Percentiles rank a stretch among this genome's conserved stretches.
Conservation (phyloP, 53 echinoderm and acorn worm genomes). For the Holothuria scabra region DNA sequence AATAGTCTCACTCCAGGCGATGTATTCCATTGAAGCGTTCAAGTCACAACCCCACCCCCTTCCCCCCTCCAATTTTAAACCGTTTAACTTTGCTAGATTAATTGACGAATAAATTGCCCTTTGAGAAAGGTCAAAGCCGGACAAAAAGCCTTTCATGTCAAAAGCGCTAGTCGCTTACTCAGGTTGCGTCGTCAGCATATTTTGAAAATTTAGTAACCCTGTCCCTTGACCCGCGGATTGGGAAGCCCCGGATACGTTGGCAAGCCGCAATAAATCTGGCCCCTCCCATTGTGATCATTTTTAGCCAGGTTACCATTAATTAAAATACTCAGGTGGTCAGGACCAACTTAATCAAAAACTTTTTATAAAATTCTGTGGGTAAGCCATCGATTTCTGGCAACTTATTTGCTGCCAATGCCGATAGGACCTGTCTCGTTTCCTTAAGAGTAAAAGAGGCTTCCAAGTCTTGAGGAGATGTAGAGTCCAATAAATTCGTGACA, state of each 20-base stretch:
- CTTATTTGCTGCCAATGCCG: slow-evolving; percentile 36
- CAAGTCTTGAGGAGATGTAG: not conserved
- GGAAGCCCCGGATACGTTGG: not conserved
- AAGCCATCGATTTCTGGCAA: slow-evolving; percentile 69
- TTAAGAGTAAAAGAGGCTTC: not conserved
- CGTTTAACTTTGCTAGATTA: too few relatives aligned
- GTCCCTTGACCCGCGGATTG: too few relatives aligned
- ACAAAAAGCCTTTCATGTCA: slow-evolving; percentile 29
- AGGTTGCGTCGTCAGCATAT: slow-evolving; percentile 66
- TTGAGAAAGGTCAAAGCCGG: slow-evolving; percentile 25
- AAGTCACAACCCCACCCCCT: too few relatives aligned
- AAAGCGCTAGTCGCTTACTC: slow-evolving; percentile 37
- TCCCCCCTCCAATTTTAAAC: too few relatives aligned
- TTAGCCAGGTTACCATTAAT: too few relatives aligned
- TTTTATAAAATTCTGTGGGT: slow-evolving; percentile 55
- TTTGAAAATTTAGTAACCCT: slow-evolving; percentile 40
- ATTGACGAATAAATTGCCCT: slow-evolving; percentile 36
- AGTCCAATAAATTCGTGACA: not conserved
- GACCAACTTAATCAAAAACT: slow-evolving; percentile 48
- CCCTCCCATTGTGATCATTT: too few relatives aligned
- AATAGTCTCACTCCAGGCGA: too few relatives aligned
- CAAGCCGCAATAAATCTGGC: too few relatives aligned
- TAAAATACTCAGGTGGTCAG: not conserved
- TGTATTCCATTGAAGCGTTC: too few relatives aligned
- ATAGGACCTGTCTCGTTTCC: slow-evolving; percentile 3